Base-by-base conservation (phyloP, 2,888 invertebrate genomes). In the Andrena hattorfiana region DNA sequence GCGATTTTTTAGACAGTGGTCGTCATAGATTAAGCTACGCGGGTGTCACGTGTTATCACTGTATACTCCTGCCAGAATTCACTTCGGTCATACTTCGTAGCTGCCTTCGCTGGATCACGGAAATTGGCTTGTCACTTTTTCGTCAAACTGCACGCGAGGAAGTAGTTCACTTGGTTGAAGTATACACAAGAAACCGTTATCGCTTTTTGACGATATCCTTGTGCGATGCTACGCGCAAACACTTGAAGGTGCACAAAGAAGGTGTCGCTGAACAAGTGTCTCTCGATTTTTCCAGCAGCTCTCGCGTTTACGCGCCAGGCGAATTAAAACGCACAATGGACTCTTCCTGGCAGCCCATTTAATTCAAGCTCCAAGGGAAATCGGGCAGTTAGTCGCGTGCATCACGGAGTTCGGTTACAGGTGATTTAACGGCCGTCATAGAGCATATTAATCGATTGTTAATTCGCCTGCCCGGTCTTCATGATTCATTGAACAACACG, bases 401-500 rank as follows among this genome's bases (percentile, higher is more conserved):
- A 73, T 80, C 78, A 42, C 73, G 16, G 16, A 48, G 49, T 68
- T 66, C 56, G 59, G 56, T 42, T 56, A 60, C 70, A 76, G 70
- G 62, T 76, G 76, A 86, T 84, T 86, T 88, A 84, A 48, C 76
- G 23, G 32, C 69, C 59, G 56, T 74, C 48, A 70, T 32, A 75
- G 51, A 60, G 51, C 63, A 78, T 73, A 82, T 88, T 76, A 86
- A 86, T 80, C 72, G 77, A 26, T n/a, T 32, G 51, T 74, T 86
- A 84, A 86, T 82, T 71, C 77, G 16, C 35, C 26, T 32, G 28
- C 26, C 49, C 23, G 2, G 23, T 66, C 49, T 60, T 28, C 80
- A 56, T 60, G 69, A 54, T 85, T 75, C 67, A 49, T 63, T 30
- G 8, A 63, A 10, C 26, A 42, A 6, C 5, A 20, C 7, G 30